Percentiles rank a stretch among this genome's conserved stretches.
phyloP scores from a whole-genome alignment of 2,797 vertebrate genomes.

The Rousettus madagascariensis region DNA sequence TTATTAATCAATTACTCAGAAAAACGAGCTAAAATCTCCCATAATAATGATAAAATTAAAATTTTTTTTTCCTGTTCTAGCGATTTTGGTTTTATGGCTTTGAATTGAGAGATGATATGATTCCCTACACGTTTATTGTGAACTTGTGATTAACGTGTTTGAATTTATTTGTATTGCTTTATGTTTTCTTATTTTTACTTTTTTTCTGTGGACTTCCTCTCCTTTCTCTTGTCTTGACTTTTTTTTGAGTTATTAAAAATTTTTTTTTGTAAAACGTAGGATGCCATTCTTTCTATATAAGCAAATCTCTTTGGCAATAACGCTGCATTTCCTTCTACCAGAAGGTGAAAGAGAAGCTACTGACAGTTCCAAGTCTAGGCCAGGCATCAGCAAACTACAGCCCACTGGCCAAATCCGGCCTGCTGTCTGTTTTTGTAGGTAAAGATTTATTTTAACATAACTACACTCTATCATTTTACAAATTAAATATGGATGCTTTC shows the following conservation, averaged over 20 bases:
- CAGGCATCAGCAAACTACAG: neutral
- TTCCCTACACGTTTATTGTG: slow-evolving; percentile 7
- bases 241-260: slow-evolving; percentile 34
- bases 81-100: slow-evolving; percentile 15
- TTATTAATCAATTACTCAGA: slow-evolving; percentile 24
- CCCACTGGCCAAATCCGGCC: neutral
- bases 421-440: neutral
- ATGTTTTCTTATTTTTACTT: neutral
- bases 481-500: neutral
- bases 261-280: neutral
- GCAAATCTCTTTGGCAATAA: neutral
- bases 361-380: neutral
- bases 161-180: neutral
- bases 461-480: neutral
- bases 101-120: slow-evolving; percentile 29
- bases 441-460: slow-evolving; percentile 36
- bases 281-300: neutral
- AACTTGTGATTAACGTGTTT: slow-evolving; percentile 37
- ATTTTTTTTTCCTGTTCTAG: slow-evolving; percentile 20
- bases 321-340: neutral
- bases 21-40: slow-evolving; percentile 26
- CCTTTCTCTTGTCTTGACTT: neutral
- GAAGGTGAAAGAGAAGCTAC: neutral
- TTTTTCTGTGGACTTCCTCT: neutral
- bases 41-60: slow-evolving; percentile 2